phyloP scores from a whole-genome alignment of 2,888 invertebrate genomes.

The Ornithoptera priamus region DNA sequence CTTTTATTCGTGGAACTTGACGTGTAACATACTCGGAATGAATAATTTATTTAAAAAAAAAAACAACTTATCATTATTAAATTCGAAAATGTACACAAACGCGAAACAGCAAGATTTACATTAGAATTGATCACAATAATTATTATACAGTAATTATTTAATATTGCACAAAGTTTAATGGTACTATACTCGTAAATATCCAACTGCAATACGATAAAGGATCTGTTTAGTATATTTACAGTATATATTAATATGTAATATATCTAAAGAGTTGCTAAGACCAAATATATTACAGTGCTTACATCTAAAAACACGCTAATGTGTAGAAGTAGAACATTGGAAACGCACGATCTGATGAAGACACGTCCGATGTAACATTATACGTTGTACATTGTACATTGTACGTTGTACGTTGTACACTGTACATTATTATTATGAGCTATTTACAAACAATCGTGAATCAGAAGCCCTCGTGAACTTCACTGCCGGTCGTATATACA shows the following conservation, averaged over 20 bases:
- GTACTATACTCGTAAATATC: constrained; percentile 5
- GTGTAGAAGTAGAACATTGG: neutral
- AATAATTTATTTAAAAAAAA: constrained; percentile 38
- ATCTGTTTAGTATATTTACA: neutral
- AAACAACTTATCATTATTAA: constrained; percentile 56
- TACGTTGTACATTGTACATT: no score
- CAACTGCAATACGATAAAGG: neutral
- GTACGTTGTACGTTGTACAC: neutral
- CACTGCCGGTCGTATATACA: neutral
- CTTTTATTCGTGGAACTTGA: constrained; percentile 46
- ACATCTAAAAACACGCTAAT: neutral
- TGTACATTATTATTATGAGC: neutral
- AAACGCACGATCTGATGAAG: neutral
- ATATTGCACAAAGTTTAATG: constrained; percentile 63
- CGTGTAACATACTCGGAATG: constrained; percentile 40
- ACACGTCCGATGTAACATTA: neutral
- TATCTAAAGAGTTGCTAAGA: neutral
- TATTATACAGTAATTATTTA: constrained; percentile 37
- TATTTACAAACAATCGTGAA: constrained; percentile 1
- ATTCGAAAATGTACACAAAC: constrained; percentile 69
- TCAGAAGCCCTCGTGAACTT: neutral
- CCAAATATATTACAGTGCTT: neutral
- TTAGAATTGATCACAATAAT: constrained; percentile 32
- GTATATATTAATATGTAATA: neutral
- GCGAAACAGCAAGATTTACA: constrained; percentile 31